Conservation (phyloP, 1,140 invertebrate species). For the Meloidogyne hapla region DNA sequence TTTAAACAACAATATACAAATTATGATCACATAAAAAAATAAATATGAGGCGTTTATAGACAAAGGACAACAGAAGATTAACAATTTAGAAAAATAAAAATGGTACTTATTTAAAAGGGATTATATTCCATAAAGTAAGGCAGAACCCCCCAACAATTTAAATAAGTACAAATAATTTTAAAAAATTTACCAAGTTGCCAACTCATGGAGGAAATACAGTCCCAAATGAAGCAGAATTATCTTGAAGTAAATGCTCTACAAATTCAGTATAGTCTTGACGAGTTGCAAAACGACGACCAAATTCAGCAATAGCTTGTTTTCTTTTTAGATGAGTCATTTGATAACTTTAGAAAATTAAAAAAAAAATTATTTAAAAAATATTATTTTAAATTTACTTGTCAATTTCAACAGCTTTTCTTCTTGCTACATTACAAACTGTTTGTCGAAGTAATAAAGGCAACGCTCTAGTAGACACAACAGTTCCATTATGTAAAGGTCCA, state of each 20-base stretch:
- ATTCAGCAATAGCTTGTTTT: conserved; percentile 36
- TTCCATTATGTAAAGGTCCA: conserved; percentile 50
- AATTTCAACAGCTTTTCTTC: conserved; percentile 47
- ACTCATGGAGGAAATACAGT: background rate
- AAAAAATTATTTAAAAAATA: conserved; percentile 13
- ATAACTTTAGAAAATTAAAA: conserved; percentile 26
- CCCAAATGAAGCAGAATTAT: background rate
- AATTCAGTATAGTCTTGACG: conserved; percentile 40
- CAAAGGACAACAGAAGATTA: too few relatives aligned
- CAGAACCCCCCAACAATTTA: too few relatives aligned
- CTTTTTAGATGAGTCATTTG: conserved; percentile 42
- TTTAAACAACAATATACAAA: too few relatives aligned
- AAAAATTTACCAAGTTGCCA: too few relatives aligned
- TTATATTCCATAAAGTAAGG: too few relatives aligned
- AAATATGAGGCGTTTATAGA: too few relatives aligned
- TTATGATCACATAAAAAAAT: too few relatives aligned
- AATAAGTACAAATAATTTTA: too few relatives aligned
- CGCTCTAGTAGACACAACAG: conserved; percentile 38
- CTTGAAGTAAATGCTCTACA: conserved; percentile 20
- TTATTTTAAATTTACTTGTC: conserved; percentile 39
- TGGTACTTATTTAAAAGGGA: too few relatives aligned
- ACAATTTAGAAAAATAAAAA: too few relatives aligned
- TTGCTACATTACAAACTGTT: conserved; percentile 41
- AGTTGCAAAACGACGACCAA: conserved; percentile 32
- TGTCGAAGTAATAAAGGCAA: conserved; percentile 40